Evolutionary conservation across 1,140 invertebrate species (phyloP).

Genomic region (Apis dorsata): DNA sequence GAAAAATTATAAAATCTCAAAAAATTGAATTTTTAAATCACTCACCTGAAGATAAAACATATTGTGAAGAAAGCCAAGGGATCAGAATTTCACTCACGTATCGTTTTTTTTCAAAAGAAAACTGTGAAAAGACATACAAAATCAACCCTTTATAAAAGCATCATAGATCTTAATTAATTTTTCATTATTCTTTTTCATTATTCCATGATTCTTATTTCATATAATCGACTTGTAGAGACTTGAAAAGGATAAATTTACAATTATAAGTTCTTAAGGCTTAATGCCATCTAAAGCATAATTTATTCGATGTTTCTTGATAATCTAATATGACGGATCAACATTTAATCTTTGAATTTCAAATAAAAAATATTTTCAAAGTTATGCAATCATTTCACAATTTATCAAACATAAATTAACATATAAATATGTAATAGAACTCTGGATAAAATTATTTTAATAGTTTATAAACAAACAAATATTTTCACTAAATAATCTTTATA

Average conservation of each 20-base stretch:
- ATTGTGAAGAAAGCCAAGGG: background rate
- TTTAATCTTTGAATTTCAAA: background rate
- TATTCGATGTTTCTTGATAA: background rate
- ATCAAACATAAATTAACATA: background rate
- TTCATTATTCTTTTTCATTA: background rate
- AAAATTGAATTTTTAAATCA: background rate
- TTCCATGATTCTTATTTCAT: background rate
- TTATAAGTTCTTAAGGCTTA: background rate
- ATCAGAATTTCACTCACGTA: constrained; percentile 39
- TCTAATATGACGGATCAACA: background rate
- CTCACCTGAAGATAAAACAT: constrained; percentile 62
- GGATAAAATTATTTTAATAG: too few relatives aligned
- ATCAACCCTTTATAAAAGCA: constrained; percentile 20
- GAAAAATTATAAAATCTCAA: too few relatives aligned
- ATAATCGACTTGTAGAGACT: background rate
- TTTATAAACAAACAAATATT: too few relatives aligned
- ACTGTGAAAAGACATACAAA: constrained; percentile 22
- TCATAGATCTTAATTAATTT: background rate
- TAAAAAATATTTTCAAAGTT: background rate
- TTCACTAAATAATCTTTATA: too few relatives aligned
- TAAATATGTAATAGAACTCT: too few relatives aligned
- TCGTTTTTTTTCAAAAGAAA: constrained; percentile 7
- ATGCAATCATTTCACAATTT: background rate
- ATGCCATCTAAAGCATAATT: background rate
- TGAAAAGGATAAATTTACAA: background rate